Evolutionary conservation across 2,113 vertebrate species (phyloP), one percentile per base, ranked within the genome.

Genomic region (Lepisosteus osseus): DNA sequence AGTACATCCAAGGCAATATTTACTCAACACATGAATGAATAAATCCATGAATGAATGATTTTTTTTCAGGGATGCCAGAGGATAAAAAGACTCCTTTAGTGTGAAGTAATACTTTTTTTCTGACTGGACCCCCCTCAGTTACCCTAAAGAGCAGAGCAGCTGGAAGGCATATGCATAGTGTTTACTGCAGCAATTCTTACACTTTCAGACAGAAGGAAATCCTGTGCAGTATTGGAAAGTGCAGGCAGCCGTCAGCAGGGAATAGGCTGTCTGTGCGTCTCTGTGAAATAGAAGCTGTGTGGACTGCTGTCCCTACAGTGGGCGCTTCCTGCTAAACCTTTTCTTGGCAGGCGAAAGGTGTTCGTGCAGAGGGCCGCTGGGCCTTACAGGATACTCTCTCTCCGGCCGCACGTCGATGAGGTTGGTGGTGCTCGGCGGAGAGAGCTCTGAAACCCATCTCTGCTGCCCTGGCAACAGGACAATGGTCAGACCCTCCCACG

Each of bases 161-260:
- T 92, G 92, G 86, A 77, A 72, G 83, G 73, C 90, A 92, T 84
- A 87, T 92, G 92, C 85, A 80, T 86, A 84, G 84, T 84, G 85
- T 91, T 85, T 87, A 84, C 84, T 84, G 81, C 85, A 86, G 69
- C 66, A 15, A 85, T 82, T 82, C 87, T 83, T 84, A 88, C 85
- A 83, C 86, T 87, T 84, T 88, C 89, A 86, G 86, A 88, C 89
- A 86, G 47, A 51, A 92, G 91, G 92, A 92, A 92, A 91, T 88
- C 90, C 90, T 91, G 87, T 88, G 83, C 61, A 15, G 84, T 54
- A 63, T 82, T 86, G 85, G 83, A 85, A 86, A 86, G 83, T 67
- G 44, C 75, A 62, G 72, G 76, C 79, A 78, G 79, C 75, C 44
- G 84, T 86, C 90, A 74, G 85, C 72, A 68, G 90, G 89, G 86